Evolutionary conservation across 2,797 vertebrate species (phyloP).

Genomic region (Heliangelus exortis): DNA sequence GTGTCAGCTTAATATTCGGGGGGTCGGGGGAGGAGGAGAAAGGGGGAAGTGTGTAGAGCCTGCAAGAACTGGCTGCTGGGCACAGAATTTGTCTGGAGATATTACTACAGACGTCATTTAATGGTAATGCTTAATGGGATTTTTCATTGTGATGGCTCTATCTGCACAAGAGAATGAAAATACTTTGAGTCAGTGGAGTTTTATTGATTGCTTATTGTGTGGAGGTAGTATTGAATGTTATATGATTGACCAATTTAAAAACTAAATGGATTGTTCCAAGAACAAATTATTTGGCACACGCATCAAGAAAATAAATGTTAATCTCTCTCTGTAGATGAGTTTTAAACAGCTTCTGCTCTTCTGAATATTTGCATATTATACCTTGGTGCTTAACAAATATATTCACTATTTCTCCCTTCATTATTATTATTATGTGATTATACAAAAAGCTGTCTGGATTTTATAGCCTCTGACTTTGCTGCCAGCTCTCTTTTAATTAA

Average conservation of each 20-base stretch:
- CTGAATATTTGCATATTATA: conserved; percentile 1
- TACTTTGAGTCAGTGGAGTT: background rate
- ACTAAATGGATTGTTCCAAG: background rate
- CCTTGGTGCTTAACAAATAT: background rate
- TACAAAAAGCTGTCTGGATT: conserved; percentile 17
- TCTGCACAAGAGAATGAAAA: conserved; percentile 1
- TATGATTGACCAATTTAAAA: conserved; percentile 19
- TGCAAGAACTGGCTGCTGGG: background rate
- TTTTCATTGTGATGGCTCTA: background rate
- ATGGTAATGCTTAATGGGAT: background rate
- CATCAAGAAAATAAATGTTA: conserved; percentile 1
- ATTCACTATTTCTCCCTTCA: conserved; percentile 11
- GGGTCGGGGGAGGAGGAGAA: rapidly evolving
- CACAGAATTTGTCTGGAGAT: background rate
- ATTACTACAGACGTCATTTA: background rate
- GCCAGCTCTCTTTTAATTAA: conserved; percentile 8
- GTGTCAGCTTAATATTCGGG: background rate
- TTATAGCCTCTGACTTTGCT: conserved; percentile 15
- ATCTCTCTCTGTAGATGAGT: background rate
- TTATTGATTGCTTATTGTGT: background rate
- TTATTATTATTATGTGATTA: background rate
- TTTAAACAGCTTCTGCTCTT: conserved; percentile 2
- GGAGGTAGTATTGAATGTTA: background rate
- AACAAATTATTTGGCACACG: background rate
- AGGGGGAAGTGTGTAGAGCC: background rate